Conservation (phyloP, 2,113 vertebrate genomes). For the Anhinga anhinga region DNA sequence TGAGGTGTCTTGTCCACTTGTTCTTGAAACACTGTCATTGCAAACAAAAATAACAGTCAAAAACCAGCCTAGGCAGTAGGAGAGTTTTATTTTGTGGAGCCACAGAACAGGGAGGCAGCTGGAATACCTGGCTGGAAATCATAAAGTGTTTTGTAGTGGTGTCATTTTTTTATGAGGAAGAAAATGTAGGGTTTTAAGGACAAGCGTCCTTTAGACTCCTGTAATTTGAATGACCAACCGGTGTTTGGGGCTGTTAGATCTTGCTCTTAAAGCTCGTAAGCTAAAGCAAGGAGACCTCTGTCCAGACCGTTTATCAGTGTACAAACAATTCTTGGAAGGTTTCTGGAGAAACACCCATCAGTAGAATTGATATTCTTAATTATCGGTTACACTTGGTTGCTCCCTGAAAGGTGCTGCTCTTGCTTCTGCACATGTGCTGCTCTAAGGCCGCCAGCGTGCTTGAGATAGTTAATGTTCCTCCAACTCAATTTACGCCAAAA, state of each 20-base stretch:
- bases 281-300: neutral
- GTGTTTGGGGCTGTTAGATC: neutral
- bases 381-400: neutral
- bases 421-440: rapidly evolving
- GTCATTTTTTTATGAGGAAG: neutral
- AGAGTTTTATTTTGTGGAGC: neutral
- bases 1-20: neutral
- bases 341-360: slow-evolving; percentile 30
- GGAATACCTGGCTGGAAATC: neutral
- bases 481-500: neutral
- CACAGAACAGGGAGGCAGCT: neutral
- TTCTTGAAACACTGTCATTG: neutral
- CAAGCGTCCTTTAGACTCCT: neutral
- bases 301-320: slow-evolving; percentile 9
- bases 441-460: rapidly evolving
- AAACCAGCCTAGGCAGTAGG: neutral
- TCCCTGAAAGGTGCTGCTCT: neutral
- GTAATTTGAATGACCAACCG: neutral
- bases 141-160: neutral
- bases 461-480: neutral
- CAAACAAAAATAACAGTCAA: neutral
- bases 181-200: neutral
- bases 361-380: neutral
- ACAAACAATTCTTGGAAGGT: slow-evolving; percentile 36
- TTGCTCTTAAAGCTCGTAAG: neutral